phyloP scores from a whole-genome alignment of 2,113 vertebrate species.

The Oryzias woworae region DNA sequence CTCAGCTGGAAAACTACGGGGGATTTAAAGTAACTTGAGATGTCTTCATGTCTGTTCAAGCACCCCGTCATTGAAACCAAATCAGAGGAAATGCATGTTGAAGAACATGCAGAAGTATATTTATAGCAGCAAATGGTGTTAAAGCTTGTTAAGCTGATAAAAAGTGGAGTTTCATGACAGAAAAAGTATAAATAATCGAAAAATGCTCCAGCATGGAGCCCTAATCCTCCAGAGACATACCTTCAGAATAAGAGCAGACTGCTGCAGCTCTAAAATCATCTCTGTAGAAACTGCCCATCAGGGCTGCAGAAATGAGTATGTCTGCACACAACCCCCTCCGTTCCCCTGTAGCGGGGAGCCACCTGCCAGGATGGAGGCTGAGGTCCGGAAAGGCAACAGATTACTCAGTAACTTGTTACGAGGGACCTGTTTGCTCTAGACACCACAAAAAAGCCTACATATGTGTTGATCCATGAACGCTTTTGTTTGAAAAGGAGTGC shows the following conservation, averaged over 20 bases:
- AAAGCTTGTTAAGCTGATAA: neutral
- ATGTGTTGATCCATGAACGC: too few relatives aligned
- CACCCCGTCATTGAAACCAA: neutral
- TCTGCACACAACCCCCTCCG: constrained; percentile 14
- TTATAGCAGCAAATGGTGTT: neutral
- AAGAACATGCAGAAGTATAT: neutral
- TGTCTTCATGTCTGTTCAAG: neutral
- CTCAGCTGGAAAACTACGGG: constrained; percentile 21
- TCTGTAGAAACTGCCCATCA: constrained; percentile 2
- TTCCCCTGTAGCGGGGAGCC: constrained; percentile 67
- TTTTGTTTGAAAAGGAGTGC: too few relatives aligned
- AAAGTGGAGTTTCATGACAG: neutral
- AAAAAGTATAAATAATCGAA: neutral
- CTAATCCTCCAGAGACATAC: neutral
- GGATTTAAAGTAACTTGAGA: constrained; percentile 25
- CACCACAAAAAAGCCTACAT: too few relatives aligned
- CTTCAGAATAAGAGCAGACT: constrained; percentile 40
- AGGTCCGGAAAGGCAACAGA: constrained; percentile 14
- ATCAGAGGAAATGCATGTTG: neutral
- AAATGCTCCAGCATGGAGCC: neutral
- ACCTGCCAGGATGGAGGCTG: constrained; percentile 67
- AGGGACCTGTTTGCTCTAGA: neutral
- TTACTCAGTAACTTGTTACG: constrained; percentile 31
- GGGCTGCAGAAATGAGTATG: constrained; percentile 1
- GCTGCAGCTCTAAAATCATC: constrained; percentile 4